Percentiles rank a stretch among this genome's conserved stretches.
Conservation (phyloP, 2,888 invertebrate species). For the Drosophila affinis region DNA sequence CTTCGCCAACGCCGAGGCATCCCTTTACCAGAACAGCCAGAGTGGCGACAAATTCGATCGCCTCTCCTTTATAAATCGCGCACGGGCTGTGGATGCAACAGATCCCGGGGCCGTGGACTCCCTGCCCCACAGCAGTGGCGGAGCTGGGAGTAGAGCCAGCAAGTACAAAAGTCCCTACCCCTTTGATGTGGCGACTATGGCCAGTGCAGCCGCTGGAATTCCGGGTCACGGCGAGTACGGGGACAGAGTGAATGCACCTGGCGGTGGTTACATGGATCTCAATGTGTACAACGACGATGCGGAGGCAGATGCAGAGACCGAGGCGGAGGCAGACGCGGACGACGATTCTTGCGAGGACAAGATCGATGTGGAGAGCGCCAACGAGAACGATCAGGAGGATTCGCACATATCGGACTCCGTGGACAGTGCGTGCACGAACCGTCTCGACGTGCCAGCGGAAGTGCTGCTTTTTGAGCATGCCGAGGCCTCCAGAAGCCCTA, state of each 20-base stretch:
- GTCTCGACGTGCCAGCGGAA: slow-evolving; percentile 70
- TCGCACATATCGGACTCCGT: slow-evolving; percentile 83
- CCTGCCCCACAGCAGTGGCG: slow-evolving; percentile 49
- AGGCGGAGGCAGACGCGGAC: slow-evolving; percentile 63
- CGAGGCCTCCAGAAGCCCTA: slow-evolving; percentile 71
- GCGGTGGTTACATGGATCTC: slow-evolving; percentile 55
- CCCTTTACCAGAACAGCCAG: slow-evolving; percentile 72
- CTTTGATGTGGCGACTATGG: slow-evolving; percentile 57
- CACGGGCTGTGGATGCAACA: slow-evolving; percentile 54
- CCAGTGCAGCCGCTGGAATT: slow-evolving; percentile 35
- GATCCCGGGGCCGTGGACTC: slow-evolving; percentile 40
- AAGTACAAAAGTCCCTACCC: slow-evolving; percentile 74
- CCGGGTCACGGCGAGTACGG: slow-evolving; percentile 50
- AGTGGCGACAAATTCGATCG: slow-evolving; percentile 81
- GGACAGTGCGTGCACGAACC: slow-evolving; percentile 80
- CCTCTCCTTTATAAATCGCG: slow-evolving; percentile 76
- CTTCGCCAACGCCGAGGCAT: slow-evolving; percentile 80
- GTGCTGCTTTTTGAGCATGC: slow-evolving; percentile 79
- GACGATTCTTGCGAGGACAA: slow-evolving; percentile 82
- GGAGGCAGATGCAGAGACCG: slow-evolving; percentile 42
- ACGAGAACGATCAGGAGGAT: slow-evolving; percentile 82
- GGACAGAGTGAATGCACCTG: slow-evolving; percentile 35
- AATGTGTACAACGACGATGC: slow-evolving; percentile 70
- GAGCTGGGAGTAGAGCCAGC: slow-evolving; percentile 42
- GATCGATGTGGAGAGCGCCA: slow-evolving; percentile 83